Base-by-base conservation (phyloP, 2,888 invertebrate genomes). In the Ormyrus pomaceus region DNA sequence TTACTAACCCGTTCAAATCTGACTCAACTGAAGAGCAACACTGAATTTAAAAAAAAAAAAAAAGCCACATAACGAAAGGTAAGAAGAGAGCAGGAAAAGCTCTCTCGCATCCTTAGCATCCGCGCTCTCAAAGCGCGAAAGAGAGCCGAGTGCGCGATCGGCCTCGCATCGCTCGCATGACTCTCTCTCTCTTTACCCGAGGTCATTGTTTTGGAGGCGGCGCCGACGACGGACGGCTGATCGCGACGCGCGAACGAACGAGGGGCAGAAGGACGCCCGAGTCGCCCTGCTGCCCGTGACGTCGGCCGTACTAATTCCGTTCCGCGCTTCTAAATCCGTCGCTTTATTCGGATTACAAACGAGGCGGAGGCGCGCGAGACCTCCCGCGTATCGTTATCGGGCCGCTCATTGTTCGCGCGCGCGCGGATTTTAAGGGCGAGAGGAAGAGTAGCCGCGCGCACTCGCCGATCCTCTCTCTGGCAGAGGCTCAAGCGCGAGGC, bases 321-420 rank as follows among this genome's bases (percentile, higher is more conserved):
- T 84, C 82, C 81, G 81, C 64, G 87, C 74, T 78, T 86, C 90
- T 89, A 89, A 87, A 88, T 88, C 84, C 85, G 86, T 86, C 84
- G 85, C 87, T 87, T 89, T 90, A 89, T 90, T 90, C 89, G 87
- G 88, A 88, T 89, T 89, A 88, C 88, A 87, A 87, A 87, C 86
- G 86, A 87, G 84, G 83, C 70, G 55, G 68, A 19, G 5, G 9
- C 34, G n/a, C 50, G 48, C 77, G 58, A 50, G 58, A 56, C 56
- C 73, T 45, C 66, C 74, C 59, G 50, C 45, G 34, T 5, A 6
- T 19, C 19, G 19, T 19, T n/a, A 6, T 4, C 6, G 51, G n/a
- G 5, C 2, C 7, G 11, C 64, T n/a, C 55, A n/a, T 11, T 7
- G 19, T 19, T 19, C 19, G 19, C 19, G 19, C 13, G 19, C 13